Conservation (phyloP, 2,797 vertebrate genomes). For the Varecia variegata region DNA sequence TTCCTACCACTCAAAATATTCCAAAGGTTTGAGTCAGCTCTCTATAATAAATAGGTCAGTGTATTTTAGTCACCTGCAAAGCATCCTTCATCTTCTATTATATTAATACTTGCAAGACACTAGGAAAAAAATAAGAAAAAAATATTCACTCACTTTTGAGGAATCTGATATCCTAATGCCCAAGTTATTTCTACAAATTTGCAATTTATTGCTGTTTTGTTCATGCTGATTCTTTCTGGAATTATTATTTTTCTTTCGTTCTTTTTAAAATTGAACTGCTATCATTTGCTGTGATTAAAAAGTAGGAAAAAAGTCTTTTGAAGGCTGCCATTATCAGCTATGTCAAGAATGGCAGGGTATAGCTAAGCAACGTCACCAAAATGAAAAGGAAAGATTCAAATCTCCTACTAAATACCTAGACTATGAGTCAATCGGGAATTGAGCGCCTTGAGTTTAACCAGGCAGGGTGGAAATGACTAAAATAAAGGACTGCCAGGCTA, state of each 20-base stretch:
- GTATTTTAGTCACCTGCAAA: neutral
- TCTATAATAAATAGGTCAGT: neutral
- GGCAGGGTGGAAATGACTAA: slow-evolving; percentile 79
- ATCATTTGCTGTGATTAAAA: slow-evolving; percentile 28
- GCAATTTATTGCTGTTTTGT: neutral
- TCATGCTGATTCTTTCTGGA: neutral
- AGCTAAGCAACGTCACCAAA: slow-evolving; percentile 78
- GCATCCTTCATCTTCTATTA: neutral
- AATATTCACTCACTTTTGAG: slow-evolving; percentile 29
- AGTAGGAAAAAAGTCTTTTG: slow-evolving; percentile 58
- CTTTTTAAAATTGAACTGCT: neutral
- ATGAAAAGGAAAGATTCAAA: slow-evolving; percentile 81
- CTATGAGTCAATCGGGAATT: slow-evolving; percentile 82
- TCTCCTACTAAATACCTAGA: slow-evolving; percentile 84
- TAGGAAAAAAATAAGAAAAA: neutral
- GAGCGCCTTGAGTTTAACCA: slow-evolving; percentile 74
- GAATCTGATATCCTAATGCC: slow-evolving; percentile 28
- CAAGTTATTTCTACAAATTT: slow-evolving; percentile 14
- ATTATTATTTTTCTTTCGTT: slow-evolving; percentile 7
- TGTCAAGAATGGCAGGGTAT: slow-evolving; percentile 79
- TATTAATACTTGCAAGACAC: neutral
- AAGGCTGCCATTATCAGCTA: slow-evolving; percentile 77
- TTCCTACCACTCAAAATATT: slow-evolving; percentile 26
- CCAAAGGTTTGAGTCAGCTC: neutral
- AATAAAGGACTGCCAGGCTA: slow-evolving; percentile 69